Evolutionary conservation across 2,888 invertebrate genomes (phyloP).

Genomic region (Minunthozetes semirufus): DNA sequence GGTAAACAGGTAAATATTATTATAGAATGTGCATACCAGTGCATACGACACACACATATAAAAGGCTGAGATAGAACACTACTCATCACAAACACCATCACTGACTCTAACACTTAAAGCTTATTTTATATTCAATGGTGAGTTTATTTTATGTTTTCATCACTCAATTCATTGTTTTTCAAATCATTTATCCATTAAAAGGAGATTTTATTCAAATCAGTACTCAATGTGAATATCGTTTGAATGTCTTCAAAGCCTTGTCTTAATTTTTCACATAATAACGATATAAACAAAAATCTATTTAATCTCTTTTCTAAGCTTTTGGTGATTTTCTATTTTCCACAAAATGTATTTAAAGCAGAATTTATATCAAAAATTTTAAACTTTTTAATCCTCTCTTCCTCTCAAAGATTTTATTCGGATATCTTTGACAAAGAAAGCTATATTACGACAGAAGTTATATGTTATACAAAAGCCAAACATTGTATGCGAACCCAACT

Average conservation of each 20-base stretch:
- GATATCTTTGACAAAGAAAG: conserved; percentile 12
- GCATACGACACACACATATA: conserved; percentile 5
- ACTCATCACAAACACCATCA: conserved; percentile 1
- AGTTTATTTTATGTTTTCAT: neutral
- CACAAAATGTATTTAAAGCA: neutral
- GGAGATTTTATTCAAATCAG: neutral
- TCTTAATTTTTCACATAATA: conserved; percentile 8
- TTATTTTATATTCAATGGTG: too few relatives aligned
- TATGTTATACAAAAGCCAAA: neutral
- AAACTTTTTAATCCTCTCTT: neutral
- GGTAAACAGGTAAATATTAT: conserved; percentile 29
- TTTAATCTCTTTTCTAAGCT: neutral
- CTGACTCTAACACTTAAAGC: neutral
- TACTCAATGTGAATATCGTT: neutral
- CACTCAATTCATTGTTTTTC: neutral
- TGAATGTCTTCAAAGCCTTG: neutral
- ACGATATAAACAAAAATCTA: neutral
- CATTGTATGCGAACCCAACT: neutral
- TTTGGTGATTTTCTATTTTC: neutral
- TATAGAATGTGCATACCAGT: conserved; percentile 2
- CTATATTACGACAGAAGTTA: conserved; percentile 26
- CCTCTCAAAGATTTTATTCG: neutral
- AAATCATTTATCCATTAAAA: neutral
- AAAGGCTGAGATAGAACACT: conserved; percentile 7
- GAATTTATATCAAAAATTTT: neutral